Percentiles rank a stretch among this genome's conserved stretches.
phyloP scores from a whole-genome alignment of 2,888 invertebrate species.

The Liopterus haemorrhoidalis region DNA sequence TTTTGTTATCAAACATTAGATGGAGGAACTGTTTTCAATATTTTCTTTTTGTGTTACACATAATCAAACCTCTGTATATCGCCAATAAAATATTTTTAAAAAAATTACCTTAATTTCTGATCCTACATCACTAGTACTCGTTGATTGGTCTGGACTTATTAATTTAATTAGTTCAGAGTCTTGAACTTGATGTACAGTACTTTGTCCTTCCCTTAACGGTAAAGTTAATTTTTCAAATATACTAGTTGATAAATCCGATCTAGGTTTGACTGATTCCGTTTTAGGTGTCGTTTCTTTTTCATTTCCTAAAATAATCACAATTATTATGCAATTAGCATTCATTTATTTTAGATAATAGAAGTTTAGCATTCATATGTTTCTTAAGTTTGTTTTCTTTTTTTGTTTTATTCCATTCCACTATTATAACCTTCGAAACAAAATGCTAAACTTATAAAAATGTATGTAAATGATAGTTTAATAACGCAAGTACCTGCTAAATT shows the following conservation, averaged over 20 bases:
- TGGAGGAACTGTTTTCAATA: neutral
- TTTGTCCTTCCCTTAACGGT: slow-evolving; percentile 55
- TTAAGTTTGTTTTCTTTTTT: no score
- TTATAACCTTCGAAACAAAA: neutral
- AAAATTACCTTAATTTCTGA: slow-evolving; percentile 21
- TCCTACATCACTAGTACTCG: slow-evolving; percentile 18
- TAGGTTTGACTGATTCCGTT: slow-evolving; percentile 55
- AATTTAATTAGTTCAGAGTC: slow-evolving; percentile 19
- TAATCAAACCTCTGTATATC: slow-evolving; percentile 1
- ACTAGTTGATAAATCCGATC: slow-evolving; percentile 64
- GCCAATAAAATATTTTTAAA: neutral
- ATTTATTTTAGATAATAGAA: slow-evolving; percentile 52
- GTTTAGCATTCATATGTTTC: slow-evolving; percentile 61
- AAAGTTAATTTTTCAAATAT: slow-evolving; percentile 69
- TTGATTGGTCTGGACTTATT: slow-evolving; percentile 11
- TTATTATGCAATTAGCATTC: slow-evolving; percentile 32
- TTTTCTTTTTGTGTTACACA: no score
- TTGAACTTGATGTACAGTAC: slow-evolving; percentile 28
- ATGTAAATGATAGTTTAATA: neutral
- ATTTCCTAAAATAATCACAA: slow-evolving; percentile 35
- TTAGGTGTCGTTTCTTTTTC: slow-evolving; percentile 52
- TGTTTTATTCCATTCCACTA: no score
- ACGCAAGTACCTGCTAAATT: slow-evolving; percentile 41
- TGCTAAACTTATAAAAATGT: neutral
- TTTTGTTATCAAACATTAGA: neutral